Evolutionary conservation across 2,113 vertebrate genomes (phyloP).

Genomic region (Craseonycteris thonglongyai): DNA sequence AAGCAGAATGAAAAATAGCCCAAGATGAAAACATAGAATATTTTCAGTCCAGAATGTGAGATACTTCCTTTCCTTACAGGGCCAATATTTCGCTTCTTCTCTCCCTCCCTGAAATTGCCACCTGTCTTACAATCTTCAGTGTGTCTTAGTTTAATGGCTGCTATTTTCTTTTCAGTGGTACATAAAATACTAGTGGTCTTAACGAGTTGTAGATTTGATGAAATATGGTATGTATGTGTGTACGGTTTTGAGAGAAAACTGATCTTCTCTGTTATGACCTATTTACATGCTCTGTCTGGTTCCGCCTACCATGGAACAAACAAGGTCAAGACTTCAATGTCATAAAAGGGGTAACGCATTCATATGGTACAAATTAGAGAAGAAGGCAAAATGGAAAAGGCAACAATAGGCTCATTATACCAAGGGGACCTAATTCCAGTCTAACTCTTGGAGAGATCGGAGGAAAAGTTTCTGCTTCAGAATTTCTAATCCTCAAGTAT

Average conservation of each 20-base stretch:
- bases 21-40: conserved; percentile 36
- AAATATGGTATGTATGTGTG: background rate
- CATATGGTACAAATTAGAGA: background rate
- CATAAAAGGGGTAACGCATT: background rate
- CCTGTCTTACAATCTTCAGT: background rate
- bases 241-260: background rate
- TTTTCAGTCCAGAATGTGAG: conserved; percentile 38
- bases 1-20: conserved; percentile 54
- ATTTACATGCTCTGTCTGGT: conserved; percentile 27
- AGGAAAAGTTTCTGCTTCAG: background rate
- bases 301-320: background rate
- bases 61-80: background rate
- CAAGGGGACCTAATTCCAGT: background rate
- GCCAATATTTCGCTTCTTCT: background rate
- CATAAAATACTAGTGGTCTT: background rate
- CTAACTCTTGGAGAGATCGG: background rate
- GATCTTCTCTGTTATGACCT: conserved; percentile 8
- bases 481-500: background rate
- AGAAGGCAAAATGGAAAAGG: background rate
- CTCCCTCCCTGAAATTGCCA: background rate
- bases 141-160: background rate
- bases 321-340: background rate
- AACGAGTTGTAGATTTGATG: background rate
- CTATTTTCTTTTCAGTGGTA: background rate
- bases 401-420: background rate